phyloP scores from a whole-genome alignment of 1,140 invertebrate species.

The Charaxes varanes region DNA sequence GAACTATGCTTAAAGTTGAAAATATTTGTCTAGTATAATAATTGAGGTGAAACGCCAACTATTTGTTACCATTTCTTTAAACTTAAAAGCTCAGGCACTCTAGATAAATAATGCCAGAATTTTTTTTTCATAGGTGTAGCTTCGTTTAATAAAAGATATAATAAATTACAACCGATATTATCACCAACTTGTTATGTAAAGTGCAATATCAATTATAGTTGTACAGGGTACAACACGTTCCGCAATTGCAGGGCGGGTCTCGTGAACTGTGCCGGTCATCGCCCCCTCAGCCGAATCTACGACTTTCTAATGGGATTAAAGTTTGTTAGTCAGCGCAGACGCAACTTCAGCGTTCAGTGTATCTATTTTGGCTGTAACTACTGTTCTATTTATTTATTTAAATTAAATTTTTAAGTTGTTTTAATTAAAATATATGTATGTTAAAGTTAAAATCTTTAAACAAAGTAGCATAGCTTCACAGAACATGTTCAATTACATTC shows the following conservation, averaged over 20 bases:
- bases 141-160: constrained; percentile 7
- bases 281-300: constrained; percentile 57
- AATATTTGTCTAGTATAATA: too few relatives aligned
- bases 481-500: constrained; percentile 55
- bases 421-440: too few relatives aligned
- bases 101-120: too few relatives aligned
- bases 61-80: too few relatives aligned
- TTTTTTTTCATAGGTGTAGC: too few relatives aligned
- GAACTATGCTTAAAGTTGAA: background rate
- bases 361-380: too few relatives aligned
- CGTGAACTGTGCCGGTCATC: constrained; percentile 53
- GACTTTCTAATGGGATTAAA: constrained; percentile 68
- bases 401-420: too few relatives aligned
- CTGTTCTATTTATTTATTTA: too few relatives aligned
- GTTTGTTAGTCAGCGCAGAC: constrained; percentile 37
- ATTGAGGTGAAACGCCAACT: too few relatives aligned
- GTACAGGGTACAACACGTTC: constrained; percentile 37
- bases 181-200: constrained; percentile 22
- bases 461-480: constrained; percentile 53
- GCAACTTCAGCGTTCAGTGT: constrained; percentile 43
- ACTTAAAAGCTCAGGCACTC: too few relatives aligned
- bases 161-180: constrained; percentile 15
- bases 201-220: constrained; percentile 37
- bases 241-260: constrained; percentile 48
- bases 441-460: too few relatives aligned